Base-by-base conservation (phyloP, 2,888 invertebrate genomes). In the Drosophila fulvimacula region DNA sequence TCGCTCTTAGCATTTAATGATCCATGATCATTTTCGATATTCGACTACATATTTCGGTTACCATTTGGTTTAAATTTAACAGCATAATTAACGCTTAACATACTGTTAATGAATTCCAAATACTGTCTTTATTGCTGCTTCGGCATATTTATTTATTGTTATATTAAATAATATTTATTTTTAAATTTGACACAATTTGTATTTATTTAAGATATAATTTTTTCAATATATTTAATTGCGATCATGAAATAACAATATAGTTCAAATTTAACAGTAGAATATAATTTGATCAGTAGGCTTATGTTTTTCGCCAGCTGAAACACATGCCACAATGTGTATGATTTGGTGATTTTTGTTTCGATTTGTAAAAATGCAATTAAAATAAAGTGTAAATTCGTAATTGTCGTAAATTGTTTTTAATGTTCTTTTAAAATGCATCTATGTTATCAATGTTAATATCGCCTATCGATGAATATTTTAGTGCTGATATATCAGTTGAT, bases 391-490 rank as follows among this genome's bases (percentile, higher is more conserved):
- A 19, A 19, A 10, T 41, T 21, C 13, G 6, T 1, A 13, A 21
- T 24, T 21, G 15, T 30, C 27, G 27, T 6, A 15, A n/a, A n/a
- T n/a, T 9, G 21, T 21, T 36, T 36, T 36, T 17, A 17, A 39
- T 17, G 3, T 5, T 24, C 6, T 21, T 34, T 6, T 10, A n/a
- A 24, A n/a, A 15, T n/a, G 13, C 21, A 19, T 19, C 13, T 5
- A 6, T 30, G 13, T 30, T 4, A 34, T 34, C 7, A 7, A 19
- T 21, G 4, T 46, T 30, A 32, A 19, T 38, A 66, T 49, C 48
- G 44, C 2, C 15, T 48, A 65, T 66, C 66, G 66, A 67, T 67
- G 51, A 30, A 11, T 15, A 6, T 7, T 15, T 1, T 15, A 24
- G n/a, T 58, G 49, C 44, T 49, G 27, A 38, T 27, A 61, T 7